A percentile compares a stretch with the other conserved stretches of the same genome.
Evolutionary conservation across 2,113 vertebrate genomes (phyloP).

Genomic region (Plestiodon gilberti): DNA sequence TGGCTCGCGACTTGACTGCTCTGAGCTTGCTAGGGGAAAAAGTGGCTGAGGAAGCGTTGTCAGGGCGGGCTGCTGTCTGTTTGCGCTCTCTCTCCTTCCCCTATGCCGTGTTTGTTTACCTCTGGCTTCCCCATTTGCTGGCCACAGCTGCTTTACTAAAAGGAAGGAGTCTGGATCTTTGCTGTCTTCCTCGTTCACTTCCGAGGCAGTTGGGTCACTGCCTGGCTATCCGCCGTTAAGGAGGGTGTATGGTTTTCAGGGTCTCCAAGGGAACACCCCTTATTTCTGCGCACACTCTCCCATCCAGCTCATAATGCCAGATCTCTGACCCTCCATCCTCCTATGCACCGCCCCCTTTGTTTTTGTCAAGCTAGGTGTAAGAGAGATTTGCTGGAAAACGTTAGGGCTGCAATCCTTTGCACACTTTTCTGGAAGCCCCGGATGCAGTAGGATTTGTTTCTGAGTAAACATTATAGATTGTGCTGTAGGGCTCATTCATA

Average conservation of each 20-base stretch:
- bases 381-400: too few species aligned
- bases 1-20: too few species aligned
- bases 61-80: background rate
- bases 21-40: background rate
- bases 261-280: background rate
- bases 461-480: too few species aligned
- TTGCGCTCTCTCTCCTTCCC: constrained; percentile 20
- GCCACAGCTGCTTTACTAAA: background rate
- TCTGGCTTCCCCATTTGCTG: background rate
- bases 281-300: background rate
- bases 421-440: too few species aligned
- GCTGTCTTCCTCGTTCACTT: background rate
- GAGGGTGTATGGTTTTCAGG: background rate
- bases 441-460: too few species aligned
- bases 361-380: too few species aligned
- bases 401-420: too few species aligned
- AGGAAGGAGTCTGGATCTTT: background rate
- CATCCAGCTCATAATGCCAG: background rate
- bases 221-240: background rate
- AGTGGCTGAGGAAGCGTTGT: background rate
- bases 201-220: background rate
- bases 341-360: too few species aligned
- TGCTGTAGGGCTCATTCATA: too few species aligned
- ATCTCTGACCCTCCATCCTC: background rate
- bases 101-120: background rate